phyloP scores from a whole-genome alignment of 2,888 invertebrate species.

The Pollenia griseotomentosa region DNA sequence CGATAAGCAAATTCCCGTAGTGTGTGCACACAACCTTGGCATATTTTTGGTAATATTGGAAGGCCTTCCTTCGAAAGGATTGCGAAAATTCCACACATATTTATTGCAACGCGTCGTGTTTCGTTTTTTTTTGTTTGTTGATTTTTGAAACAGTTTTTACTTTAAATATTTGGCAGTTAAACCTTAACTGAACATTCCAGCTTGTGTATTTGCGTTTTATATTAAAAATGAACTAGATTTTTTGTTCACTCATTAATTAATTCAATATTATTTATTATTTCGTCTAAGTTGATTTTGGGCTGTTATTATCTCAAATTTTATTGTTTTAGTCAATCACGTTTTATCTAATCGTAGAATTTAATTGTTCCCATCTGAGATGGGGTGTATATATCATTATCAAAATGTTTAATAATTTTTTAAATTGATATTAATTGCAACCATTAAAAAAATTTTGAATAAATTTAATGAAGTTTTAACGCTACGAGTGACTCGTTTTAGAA shows the following conservation, averaged over 20 bases:
- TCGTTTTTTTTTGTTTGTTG: neutral
- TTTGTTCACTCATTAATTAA: constrained; percentile 12
- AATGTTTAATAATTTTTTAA: too few species aligned
- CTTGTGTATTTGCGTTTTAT: constrained; percentile 36
- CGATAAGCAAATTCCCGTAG: constrained; percentile 82
- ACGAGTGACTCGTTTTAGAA: too few species aligned
- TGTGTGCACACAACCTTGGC: constrained; percentile 76
- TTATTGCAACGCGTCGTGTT: neutral
- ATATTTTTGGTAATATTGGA: constrained; percentile 76
- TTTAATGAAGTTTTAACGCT: too few species aligned
- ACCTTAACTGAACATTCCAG: constrained; percentile 5
- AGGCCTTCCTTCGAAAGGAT: constrained; percentile 81
- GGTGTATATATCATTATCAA: too few species aligned
- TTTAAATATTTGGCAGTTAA: neutral
- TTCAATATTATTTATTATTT: constrained; percentile 20
- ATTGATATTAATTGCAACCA: too few species aligned
- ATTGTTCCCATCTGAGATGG: constrained; percentile 1
- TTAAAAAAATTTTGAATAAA: too few species aligned
- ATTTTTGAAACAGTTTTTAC: neutral
- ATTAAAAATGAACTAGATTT: constrained; percentile 26
- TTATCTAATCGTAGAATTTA: neutral
- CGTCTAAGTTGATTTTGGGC: constrained; percentile 15
- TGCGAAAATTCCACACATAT: constrained; percentile 84
- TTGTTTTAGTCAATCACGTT: neutral
- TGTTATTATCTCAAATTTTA: neutral